Base-by-base conservation (phyloP, 2,888 invertebrate species). In the Caenorhabditis sp. region DNA sequence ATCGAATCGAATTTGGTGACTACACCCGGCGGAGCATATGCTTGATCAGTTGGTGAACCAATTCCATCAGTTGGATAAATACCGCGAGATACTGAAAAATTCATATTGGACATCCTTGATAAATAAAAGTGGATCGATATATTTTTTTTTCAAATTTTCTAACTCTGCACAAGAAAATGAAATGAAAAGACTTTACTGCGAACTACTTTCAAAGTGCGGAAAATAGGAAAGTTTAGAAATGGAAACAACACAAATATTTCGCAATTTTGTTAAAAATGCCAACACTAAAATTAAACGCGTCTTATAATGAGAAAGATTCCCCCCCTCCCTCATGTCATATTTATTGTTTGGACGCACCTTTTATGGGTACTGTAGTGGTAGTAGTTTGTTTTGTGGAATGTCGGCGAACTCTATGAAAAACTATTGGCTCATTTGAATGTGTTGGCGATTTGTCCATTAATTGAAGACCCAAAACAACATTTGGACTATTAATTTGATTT, bases 1-100 rank as follows among this genome's bases (percentile, higher is more conserved):
- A 69, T 66, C 27, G 74, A 66, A 60, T 79, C 79, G 57, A 77
- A 63, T 68, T 79, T 79, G 17, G 77, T 79, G 38, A 79, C 54
- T 17, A 79, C 70, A 31, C 79, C 79, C 7, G 75, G 70, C 36
- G 79, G 79, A 56, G 70, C 62, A 59, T 77, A 70, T 25, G 75
- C 76, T 50, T 69, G 63, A 62, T 76, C 72, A 23, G 68, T 69
- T 56, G 77, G 77, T 53, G 76, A 79, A 53, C 76, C 76, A 63
- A 79, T 70, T 26, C 79, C 79, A 63, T 79, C 75, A 26, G 72
- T 57, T 20, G 12, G 43, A 43, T 62, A n/a, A 59, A 67, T 59
- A 53, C 67, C 71, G 5, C 58, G 58, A 3, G n/a, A 3, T 38
- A n/a, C 58, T 58, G 21, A 38, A 58, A 53, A 23, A 31, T 7